phyloP scores from a whole-genome alignment of 1,140 invertebrate genomes.

The Drosophila cardini region DNA sequence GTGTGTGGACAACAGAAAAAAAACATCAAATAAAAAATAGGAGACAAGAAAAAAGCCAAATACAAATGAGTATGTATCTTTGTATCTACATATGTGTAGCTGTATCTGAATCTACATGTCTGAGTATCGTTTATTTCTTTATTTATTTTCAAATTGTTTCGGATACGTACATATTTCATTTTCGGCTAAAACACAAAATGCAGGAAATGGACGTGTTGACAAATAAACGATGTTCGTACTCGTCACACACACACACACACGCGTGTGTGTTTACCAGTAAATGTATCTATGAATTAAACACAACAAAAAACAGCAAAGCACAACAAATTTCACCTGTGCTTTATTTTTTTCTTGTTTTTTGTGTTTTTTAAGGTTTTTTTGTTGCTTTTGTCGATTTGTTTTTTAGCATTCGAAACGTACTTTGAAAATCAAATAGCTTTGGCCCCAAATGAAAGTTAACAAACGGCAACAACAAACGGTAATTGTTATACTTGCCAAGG shows the following conservation, averaged over 20 bases:
- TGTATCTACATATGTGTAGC: slow-evolving; percentile 6
- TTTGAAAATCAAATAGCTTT: slow-evolving; percentile 75
- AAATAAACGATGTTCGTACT: slow-evolving; percentile 75
- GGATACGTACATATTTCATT: slow-evolving; percentile 65
- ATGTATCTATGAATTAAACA: slow-evolving; percentile 75
- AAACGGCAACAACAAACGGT: slow-evolving; percentile 60
- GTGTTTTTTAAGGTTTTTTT: slow-evolving; percentile 11
- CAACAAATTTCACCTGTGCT: slow-evolving; percentile 65
- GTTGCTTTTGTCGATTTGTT: background rate
- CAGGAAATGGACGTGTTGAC: slow-evolving; percentile 82
- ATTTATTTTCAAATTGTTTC: slow-evolving; percentile 80
- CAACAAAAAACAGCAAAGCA: slow-evolving; percentile 51
- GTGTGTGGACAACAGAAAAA: slow-evolving; percentile 77
- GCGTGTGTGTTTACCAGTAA: slow-evolving; percentile 43
- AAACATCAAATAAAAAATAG: slow-evolving; percentile 63
- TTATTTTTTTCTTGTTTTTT: slow-evolving; percentile 16
- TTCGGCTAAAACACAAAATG: slow-evolving; percentile 78
- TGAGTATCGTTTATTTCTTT: slow-evolving; percentile 52
- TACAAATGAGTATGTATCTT: background rate
- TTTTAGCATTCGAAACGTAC: slow-evolving; percentile 63
- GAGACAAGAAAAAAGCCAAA: slow-evolving; percentile 7
- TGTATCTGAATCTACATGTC: slow-evolving; percentile 33
- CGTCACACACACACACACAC: slow-evolving; percentile 52
- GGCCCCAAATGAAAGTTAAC: slow-evolving; percentile 73
- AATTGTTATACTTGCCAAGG: slow-evolving; percentile 57